Evolutionary conservation across 2,113 vertebrate species (phyloP), one percentile per base, ranked within the genome.

Genomic region (Microcebus tavaratra): DNA sequence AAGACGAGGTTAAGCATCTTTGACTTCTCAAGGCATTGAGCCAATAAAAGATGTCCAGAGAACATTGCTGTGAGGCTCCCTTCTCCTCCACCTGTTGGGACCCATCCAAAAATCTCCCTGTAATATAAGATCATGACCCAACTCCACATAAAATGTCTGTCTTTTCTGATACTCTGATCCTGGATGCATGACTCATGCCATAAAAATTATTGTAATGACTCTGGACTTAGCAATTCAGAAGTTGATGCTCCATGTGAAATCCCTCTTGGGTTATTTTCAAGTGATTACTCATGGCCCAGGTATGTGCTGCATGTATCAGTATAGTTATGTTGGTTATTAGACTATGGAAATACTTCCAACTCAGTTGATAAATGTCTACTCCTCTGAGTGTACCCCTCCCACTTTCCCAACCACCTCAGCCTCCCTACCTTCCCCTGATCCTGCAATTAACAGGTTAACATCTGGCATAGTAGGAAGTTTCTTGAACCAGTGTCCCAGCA

Each of bases 231-330:
- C 55, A 94, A 21, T 85, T 75, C 75, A 83, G 85, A 94, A 86
- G 78, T 42, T 65, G 61, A 48, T 36, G 21, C 68, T 86, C 76
- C 72, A 18, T 86, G 9, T 79, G 36, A 95, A 94, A 93, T 89
- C 63, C 55, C 61, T 75, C 13, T 34, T 89, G 89, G 67, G 36
- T 68, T 92, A 70, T 97, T 97, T 96, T 91, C 91, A 97, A 48
- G 45, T 31, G 82, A 91, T 96, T 91, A 91, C 50, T 87, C 87
- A 83, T 61, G 82, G 63, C 36, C 13, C 50, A 80, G 63, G 39
- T 87, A 59, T 87, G 78, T 75, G 57, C 57, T 39, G 23, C 50
- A 31, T 53, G 5, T 48, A 82, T 53, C 39, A 50, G 25, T 20
- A 55, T 36, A 88, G 65, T 68, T 83, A 25, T 5, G 36, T 63